Evolutionary conservation across 2,797 vertebrate genomes (phyloP), one percentile per base, ranked within the genome.

Genomic region (Scomberomorus guttatus): DNA sequence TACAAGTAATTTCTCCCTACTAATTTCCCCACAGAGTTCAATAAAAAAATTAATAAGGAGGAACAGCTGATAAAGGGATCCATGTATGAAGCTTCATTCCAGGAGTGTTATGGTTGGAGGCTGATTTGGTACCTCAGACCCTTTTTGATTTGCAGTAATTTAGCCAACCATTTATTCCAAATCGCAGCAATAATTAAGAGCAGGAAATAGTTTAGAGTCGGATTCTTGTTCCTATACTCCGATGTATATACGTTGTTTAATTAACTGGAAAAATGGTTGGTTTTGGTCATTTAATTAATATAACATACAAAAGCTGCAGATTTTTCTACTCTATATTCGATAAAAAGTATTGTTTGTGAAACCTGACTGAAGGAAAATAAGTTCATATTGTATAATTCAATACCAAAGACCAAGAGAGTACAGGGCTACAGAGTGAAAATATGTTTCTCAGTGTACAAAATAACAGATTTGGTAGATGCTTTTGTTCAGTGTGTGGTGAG

Each of bases 21-120:
- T 91, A 91, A 93, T 94, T 94, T 94, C 93, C 90, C 91, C 72
- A 78, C 13, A 89, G 92, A 93, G 88, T 90, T 92, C 81, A 89
- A 89, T 91, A 87, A 87, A 90, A 87, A 92, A 87, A 89, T 85
- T 78, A 94, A 90, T 89, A 90, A 90, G 83, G 63, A 92, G 75
- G 72, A 91, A 86, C 77, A 88, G 87, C 90, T 92, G 92, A 93
- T 94, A 89, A 92, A 87, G 80, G 88, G 85, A 89, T 84, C 83
- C 82, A 80, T 87, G 86, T 87, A 87, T 84, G 84, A 87, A 82
- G 84, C 77, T 81, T 87, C 62, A 58, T 81, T 82, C 81, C 66
- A 87, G 56, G 75, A 83, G 75, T 66, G 81, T 83, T 84, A 76
- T 77, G 87, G 87, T 90, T 87, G 50, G 73, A 80, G 79, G 77